These are phyloP conservation scores for Marcusenius ussheri DNA, from an alignment of 2,113 vertebrate species.

Conservation along the genomic window DNA sequence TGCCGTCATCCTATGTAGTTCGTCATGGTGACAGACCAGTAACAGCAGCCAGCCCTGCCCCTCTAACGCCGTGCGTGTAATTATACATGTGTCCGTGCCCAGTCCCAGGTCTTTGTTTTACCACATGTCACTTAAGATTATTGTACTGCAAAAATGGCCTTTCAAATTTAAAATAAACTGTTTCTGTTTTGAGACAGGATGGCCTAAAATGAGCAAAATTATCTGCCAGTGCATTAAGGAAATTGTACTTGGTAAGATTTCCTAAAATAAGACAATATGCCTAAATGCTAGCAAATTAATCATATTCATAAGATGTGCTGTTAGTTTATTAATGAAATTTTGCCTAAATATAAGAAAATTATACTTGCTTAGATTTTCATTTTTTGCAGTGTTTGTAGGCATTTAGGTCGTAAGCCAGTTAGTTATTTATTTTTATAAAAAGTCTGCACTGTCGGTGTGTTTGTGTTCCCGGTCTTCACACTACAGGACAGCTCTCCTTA, in stretches of 20 bases:
- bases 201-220: no score
- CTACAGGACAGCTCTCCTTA: not conserved
- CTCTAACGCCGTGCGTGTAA: not conserved
- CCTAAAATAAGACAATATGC: no score
- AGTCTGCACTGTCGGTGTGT: not conserved
- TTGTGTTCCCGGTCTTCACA: not conserved
- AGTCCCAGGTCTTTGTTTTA: not conserved
- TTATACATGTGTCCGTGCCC: no score
- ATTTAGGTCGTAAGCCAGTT: not conserved
- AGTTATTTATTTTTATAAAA: not conserved
- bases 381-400: not conserved
- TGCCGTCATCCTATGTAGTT: not conserved
- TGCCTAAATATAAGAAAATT: no score
- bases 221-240: no score
- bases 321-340: no score
- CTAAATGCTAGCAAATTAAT: no score
- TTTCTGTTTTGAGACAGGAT: no score
- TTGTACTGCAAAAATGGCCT: not conserved
- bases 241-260: no score
- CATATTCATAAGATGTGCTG: no score
- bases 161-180: no score
- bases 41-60: not conserved
- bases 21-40: conserved; percentile 17
- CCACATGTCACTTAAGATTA: not conserved
- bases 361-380: no score